Evolutionary conservation across 2,113 vertebrate species (phyloP), one percentile per base, ranked within the genome.

Genomic region (Oncorhynchus nerka): DNA sequence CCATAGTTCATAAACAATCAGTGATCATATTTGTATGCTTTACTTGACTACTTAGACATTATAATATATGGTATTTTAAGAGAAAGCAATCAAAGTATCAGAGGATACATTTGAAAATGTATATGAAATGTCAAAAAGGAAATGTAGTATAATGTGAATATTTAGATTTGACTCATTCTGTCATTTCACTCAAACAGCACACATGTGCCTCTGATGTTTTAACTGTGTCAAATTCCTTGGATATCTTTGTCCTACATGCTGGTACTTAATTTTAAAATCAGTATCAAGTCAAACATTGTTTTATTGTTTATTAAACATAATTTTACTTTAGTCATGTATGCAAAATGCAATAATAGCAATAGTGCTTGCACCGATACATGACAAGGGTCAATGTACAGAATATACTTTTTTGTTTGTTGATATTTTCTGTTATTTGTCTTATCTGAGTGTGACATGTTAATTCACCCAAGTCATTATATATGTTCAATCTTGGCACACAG

Each of bases 251-350:
- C 71, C 48, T 71, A 4, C 84, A 34, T 82, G 81, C 77, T 86
- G 88, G 87, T 85, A 89, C 84, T 85, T 71, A 55, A 71, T 71
- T 71, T 75, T 68, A n/a, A 39, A 4, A 32, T 65, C 32, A 68
- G 32, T 39, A 39, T 68, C 67, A 68, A 39, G 67, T 39, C 13
- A 59, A 32, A 62, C 7, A 49, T 82, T 55, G 30, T 68, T 66
- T n/a, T 22, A n/a, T 51, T 51, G n/a, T 26, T 26, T 48, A 45
- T 34, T 67, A 55, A 55, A 19, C 51, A 51, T 4, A 55, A 34
- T 24, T 66, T 70, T 66, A 8, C 67, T 57, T 48, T 20, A 13
- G 20, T 70, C 13, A 32, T 0, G 34, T 66, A 77, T 83, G 22
- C 39, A 85, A 73, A 74, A 75, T 81, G 69, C 15, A 75, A 68